Base-by-base conservation (phyloP, 2,888 invertebrate species). In the Sussaba pulchella region DNA sequence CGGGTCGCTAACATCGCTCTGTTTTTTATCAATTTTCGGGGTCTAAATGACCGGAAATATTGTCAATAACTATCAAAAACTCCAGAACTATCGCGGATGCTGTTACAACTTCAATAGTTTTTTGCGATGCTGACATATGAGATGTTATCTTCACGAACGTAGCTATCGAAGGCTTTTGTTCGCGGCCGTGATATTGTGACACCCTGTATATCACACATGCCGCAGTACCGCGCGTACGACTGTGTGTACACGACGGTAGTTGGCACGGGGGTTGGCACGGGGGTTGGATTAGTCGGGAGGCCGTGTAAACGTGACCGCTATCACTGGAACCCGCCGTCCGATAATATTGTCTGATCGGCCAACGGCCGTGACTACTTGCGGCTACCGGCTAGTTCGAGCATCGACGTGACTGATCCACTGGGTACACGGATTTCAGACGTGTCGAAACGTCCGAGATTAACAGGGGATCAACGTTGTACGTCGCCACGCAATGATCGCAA, bases 231-330 rank as follows among this genome's bases (percentile, higher is more conserved):
- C 24, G 63, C 59, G 45, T 61, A 71, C 39, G 41, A 31, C 61
- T 47, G 36, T 72, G 59, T 71, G 61, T 72, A 72, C 50, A 57
- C n/a, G n/a, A 50, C 36, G 14, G n/a, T 19, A 47, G 47, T 31
- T 47, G 47, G 43, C 39, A 43, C 26, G 31, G 6, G 31, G 47
- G 10, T 26, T 24, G 26, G 24, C 45, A 45, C 17, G 12, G 45
- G 61, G 39, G 3, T 21, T 41, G 72, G 72, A 72, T 72, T 72
- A 72, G 61, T 39, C 61, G 41, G 50, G 24, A 12, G 52, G 61
- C 39, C 72, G 61, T 72, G 72, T 72, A 72, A 71, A 71, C 71
- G 71, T 71, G 71, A 71, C 71, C 61, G 71, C 59, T 71, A 71
- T 71, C 59, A 59, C 71, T 59, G 47, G 71, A 45, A 61, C 54